Evolutionary conservation across 2,113 vertebrate species (phyloP), one percentile per base, ranked within the genome.

Genomic region (Apteryx mantelli): DNA sequence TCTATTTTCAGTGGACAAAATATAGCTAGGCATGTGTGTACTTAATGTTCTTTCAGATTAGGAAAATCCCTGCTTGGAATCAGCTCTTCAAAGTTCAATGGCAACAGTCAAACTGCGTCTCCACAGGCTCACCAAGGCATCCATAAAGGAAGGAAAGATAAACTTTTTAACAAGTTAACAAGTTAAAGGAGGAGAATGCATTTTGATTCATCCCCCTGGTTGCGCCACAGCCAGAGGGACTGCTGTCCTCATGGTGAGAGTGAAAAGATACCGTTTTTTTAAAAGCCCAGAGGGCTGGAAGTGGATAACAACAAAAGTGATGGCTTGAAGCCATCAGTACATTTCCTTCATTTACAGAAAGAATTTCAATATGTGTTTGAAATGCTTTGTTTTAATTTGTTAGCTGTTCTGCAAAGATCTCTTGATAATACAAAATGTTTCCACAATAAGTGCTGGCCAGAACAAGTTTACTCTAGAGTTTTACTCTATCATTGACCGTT

Each of bases 391-490:
- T 98, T 97, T 97, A 95, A 86, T 95, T 92, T 97, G 93, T 91
- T 95, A 89, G 91, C 97, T 95, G 91, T 97, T 97, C 96, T 97
- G 91, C 96, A 97, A 95, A 97, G 97, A 97, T 98, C 95, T 91
- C 97, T 91, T 97, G 97, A 98, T 97, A 98, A 98, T 97, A 97
- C 95, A 96, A 96, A 97, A 96, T 97, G 95, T 98, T 98, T 97
- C 97, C 97, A 96, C 97, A 97, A 95, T 97, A 97, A 97, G 97
- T 93, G 94, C 96, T 97, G 96, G 97, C 97, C 86, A 98, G 97
- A 95, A 96, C 96, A 95, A 97, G 96, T 97, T 97, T 97, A 96
- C 98, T 98, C 97, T 95, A 97, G 97, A 98, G 97, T 97, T 97
- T 97, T 97, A 98, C 96, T 96, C 94, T 96, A 97, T 98, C 98